Base-by-base conservation (phyloP, 2,888 invertebrate species). In the Anagyrus pseudococci region DNA sequence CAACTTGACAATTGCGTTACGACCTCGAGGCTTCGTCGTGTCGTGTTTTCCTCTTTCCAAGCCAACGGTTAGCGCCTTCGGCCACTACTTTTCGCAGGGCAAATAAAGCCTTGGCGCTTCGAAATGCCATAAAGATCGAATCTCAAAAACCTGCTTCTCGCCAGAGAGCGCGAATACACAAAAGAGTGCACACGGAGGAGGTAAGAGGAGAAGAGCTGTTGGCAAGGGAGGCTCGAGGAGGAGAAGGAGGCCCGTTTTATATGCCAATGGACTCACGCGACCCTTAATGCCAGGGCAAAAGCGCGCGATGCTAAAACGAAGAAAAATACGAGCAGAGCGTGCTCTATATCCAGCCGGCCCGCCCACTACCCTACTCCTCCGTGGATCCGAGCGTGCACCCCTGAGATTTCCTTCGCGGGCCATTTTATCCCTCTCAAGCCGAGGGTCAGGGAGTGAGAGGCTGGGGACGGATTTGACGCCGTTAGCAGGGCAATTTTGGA, bases 241-340 rank as follows among this genome's bases (percentile, higher is more conserved):
- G 43, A 58, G 54, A 22, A 19, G 33, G 13, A 44, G 47, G 47
- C 29, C 44, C 43, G 33, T 53, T 59, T 62, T 62, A 62, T 52
- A 57, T 25, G 49, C 46, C 44, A 41, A 33, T 41, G 53, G 56
- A 48, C 50, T 61, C 58, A 52, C 49, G 62, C 53, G 57, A 64
- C 41, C 57, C 53, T 52, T 64, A 60, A 61, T 48, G 26, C 61
- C 54, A 48, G 10, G 22, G 52, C 43, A 2, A 37, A n/a, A 10
- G 29, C 19, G 43, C 25, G 25, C 23, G 37, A 13, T n/a, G 58
- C 26, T 56, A 59, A 64, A 62, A 56, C 57, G 44, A 60, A 62
- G 57, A 57, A 59, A 67, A 67, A 67, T 67, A 61, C 50, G 58
- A 62, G 44, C 26, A 15, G 52, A 55, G 58, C 58, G 56, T 62